Conservation (phyloP, 2,113 vertebrate species). For the Oreochromis tanganicae region DNA sequence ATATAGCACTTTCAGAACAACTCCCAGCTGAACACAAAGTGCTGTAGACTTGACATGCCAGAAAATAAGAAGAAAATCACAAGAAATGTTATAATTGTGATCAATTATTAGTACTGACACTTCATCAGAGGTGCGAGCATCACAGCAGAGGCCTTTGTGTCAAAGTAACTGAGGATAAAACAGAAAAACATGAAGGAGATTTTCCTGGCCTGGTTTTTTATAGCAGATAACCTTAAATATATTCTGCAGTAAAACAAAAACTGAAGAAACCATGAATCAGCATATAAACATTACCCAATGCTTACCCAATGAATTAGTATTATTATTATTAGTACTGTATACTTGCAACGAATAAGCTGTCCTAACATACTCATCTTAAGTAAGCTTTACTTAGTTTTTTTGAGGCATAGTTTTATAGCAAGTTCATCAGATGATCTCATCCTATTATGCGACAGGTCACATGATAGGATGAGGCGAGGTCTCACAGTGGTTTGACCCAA, state of each 20-base stretch:
- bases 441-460: neutral
- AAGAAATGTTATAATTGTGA: neutral
- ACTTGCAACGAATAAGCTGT: neutral
- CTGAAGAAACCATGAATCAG: neutral
- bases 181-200: neutral
- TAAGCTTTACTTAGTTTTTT: neutral
- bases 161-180: neutral
- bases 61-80: too few species aligned
- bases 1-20: too few species aligned
- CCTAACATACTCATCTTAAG: neutral
- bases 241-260: neutral
- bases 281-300: neutral
- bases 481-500: neutral
- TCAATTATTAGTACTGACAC: rapidly evolving
- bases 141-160: neutral
- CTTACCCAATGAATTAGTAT: neutral
- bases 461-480: neutral
- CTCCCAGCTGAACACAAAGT: too few species aligned
- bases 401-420: neutral
- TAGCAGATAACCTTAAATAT: neutral
- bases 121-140: neutral
- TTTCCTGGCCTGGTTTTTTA: neutral
- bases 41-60: too few species aligned
- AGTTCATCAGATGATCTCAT: neutral
- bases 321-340: neutral